Evolutionary conservation across 2,888 invertebrate genomes (phyloP).

Genomic region (Thysanoteuthis rhombus): DNA sequence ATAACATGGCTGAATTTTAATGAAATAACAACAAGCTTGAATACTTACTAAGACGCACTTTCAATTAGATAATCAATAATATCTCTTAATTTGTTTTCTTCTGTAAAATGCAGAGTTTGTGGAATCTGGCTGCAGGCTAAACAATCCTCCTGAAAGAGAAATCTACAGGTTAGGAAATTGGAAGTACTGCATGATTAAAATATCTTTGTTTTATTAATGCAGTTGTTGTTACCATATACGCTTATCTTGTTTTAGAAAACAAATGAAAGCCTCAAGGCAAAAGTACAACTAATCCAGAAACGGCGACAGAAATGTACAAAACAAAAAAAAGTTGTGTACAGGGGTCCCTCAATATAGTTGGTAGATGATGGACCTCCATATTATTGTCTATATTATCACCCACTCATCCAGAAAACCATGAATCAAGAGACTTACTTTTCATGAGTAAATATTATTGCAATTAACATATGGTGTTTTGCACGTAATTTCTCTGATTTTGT

Average conservation of each 20-base stretch:
- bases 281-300: too few species aligned
- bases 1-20: background rate
- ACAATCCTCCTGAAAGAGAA: conserved; percentile 74
- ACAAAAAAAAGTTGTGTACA: too few species aligned
- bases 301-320: too few species aligned
- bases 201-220: background rate
- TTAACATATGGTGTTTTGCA: too few species aligned
- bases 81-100: conserved; percentile 78
- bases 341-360: too few species aligned
- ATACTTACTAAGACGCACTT: conserved; percentile 75
- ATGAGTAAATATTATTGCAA: too few species aligned
- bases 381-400: too few species aligned
- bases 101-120: conserved; percentile 62
- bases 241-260: background rate
- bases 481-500: too few species aligned
- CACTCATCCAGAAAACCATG: too few species aligned
- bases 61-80: conserved; percentile 84
- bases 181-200: background rate
- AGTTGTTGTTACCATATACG: background rate
- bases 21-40: background rate
- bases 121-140: conserved; percentile 77
- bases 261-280: background rate
- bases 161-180: background rate
- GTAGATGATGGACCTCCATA: too few species aligned
- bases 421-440: too few species aligned